phyloP scores from a whole-genome alignment of 2,797 vertebrate species.

The Valencia hispanica region DNA sequence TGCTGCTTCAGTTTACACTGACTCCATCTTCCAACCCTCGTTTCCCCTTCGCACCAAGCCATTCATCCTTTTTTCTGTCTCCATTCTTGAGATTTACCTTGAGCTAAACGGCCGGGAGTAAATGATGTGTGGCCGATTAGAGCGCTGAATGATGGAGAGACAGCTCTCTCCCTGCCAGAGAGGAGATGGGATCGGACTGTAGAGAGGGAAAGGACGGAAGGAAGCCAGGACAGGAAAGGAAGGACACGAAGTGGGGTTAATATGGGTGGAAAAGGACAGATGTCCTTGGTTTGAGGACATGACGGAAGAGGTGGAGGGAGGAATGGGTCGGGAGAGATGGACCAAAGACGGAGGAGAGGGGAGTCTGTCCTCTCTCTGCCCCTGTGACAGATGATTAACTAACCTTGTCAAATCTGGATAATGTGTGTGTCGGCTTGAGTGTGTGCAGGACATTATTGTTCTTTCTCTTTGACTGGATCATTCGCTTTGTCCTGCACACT shows the following conservation, averaged over 20 bases:
- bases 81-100: conserved; percentile 62
- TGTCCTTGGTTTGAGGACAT: conserved; percentile 47
- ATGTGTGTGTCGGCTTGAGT: conserved; percentile 34
- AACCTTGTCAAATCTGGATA: conserved; percentile 66
- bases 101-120: conserved; percentile 47
- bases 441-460: conserved; percentile 20
- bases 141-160: conserved; percentile 42
- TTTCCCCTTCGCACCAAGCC: conserved; percentile 20
- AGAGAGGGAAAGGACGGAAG: conserved; percentile 17
- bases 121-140: conserved; percentile 49
- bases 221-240: background rate
- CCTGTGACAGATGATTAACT: conserved; percentile 70
- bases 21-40: background rate
- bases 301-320: conserved; percentile 37
- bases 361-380: conserved; percentile 50
- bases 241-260: conserved; percentile 50
- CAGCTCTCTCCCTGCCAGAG: background rate
- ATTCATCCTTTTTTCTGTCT: conserved; percentile 19
- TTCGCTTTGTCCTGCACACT: conserved; percentile 50
- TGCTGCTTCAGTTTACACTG: background rate
- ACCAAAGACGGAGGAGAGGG: conserved; percentile 61
- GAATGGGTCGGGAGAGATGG: conserved; percentile 39
- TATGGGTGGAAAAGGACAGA: conserved; percentile 40
- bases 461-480: conserved; percentile 31
- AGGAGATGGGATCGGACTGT: conserved; percentile 15